Conservation (phyloP, 64 coral and sea anemone genomes). For the Actinia equina region DNA sequence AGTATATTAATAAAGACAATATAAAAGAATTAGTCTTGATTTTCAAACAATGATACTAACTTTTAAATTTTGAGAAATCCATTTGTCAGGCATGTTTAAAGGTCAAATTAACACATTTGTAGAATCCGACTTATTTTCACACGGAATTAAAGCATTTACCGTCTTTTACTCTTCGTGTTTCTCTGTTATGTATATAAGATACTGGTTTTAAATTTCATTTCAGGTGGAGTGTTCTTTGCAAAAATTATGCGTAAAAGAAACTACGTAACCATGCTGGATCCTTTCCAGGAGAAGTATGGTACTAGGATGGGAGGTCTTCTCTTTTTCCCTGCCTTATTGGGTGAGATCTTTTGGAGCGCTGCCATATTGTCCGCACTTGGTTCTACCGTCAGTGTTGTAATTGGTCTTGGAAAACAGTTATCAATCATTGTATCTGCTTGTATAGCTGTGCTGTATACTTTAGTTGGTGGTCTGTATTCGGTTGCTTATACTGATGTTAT, state of each 20-base stretch:
- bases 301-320: constrained; percentile 77
- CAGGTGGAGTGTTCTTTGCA: constrained; percentile 89
- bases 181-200: no score
- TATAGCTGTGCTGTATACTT: constrained; percentile 86
- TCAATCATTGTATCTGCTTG: constrained; percentile 77
- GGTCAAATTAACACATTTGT: no score
- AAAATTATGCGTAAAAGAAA: constrained; percentile 88
- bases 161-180: no score
- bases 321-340: constrained; percentile 86
- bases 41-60: no score
- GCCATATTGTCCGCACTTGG: constrained; percentile 90
- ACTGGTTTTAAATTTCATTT: background rate
- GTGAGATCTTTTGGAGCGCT: constrained; percentile 96
- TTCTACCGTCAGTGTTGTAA: constrained; percentile 86
- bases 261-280: constrained; percentile 96
- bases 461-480: constrained; percentile 94
- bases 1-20: no score
- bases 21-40: no score
- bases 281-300: constrained; percentile 87
- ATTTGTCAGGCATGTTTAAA: no score
- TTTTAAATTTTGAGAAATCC: no score
- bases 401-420: constrained; percentile 53
- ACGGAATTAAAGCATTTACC: no score
- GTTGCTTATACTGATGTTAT: constrained; percentile 97
- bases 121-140: no score